Evolutionary conservation across 2,888 invertebrate genomes (phyloP).

Genomic region (Acleris laterana): DNA sequence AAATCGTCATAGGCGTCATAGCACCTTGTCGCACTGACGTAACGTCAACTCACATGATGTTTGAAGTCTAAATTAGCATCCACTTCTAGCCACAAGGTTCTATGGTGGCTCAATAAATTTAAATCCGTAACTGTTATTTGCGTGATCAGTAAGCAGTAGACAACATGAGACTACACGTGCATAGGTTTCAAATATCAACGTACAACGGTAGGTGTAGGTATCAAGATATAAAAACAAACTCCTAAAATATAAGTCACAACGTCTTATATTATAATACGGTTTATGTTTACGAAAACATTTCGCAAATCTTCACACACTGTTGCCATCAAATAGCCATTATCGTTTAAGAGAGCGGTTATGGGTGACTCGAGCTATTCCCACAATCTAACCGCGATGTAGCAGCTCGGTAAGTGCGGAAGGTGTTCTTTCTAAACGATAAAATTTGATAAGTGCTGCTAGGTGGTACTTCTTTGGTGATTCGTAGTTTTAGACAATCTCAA

Average conservation of each 20-base stretch:
- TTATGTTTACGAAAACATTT: conserved; percentile 4
- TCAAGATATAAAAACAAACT: too few species aligned
- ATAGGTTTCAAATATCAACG: conserved; percentile 1
- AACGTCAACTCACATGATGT: too few species aligned
- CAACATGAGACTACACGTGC: conserved; percentile 1
- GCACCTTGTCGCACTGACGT: too few species aligned
- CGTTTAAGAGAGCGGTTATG: conserved; percentile 1
- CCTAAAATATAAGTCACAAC: too few species aligned
- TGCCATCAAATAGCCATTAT: conserved; percentile 25
- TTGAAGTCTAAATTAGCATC: neutral
- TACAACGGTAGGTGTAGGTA: neutral
- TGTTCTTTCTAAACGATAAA: too few species aligned
- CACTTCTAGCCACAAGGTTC: neutral
- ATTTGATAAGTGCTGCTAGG: too few species aligned
- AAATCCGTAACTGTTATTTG: too few species aligned
- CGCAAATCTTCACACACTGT: neutral
- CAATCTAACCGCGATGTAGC: neutral
- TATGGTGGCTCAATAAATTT: neutral
- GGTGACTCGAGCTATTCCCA: conserved; percentile 14
- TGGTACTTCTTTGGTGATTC: too few species aligned
- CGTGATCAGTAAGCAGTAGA: neutral
- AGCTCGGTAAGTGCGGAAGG: conserved; percentile 1
- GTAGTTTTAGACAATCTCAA: too few species aligned
- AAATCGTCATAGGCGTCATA: too few species aligned
- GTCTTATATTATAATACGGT: neutral